Conservation (phyloP, 2,797 vertebrate genomes). For the Apogon talboti region DNA sequence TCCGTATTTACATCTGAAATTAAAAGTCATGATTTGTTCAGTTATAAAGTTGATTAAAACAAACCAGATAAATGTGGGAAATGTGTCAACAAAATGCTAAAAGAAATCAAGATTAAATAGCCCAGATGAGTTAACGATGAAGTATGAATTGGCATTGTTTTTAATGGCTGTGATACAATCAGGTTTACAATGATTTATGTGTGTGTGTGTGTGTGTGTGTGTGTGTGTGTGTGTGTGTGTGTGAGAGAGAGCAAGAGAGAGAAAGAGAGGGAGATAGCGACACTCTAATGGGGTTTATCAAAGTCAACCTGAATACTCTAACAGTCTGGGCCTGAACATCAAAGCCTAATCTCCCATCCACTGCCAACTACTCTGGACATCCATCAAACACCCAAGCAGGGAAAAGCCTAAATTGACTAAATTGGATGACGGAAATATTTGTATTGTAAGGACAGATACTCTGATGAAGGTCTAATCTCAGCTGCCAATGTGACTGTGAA, state of each 20-base stretch:
- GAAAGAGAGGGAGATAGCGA: slow-evolving; percentile 47
- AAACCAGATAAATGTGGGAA: background rate
- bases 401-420: slow-evolving; percentile 63
- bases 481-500: slow-evolving; percentile 38
- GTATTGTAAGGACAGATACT: slow-evolving; percentile 59
- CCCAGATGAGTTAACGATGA: too few relatives aligned
- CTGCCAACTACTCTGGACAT: slow-evolving; percentile 64
- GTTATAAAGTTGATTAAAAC: background rate
- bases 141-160: too few relatives aligned
- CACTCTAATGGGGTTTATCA: slow-evolving; percentile 76
- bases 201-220: slow-evolving; percentile 33
- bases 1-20: slow-evolving; percentile 8
- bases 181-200: too few relatives aligned
- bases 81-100: background rate
- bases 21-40: slow-evolving; percentile 18
- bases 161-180: too few relatives aligned
- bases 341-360: slow-evolving; percentile 67
- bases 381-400: slow-evolving; percentile 61
- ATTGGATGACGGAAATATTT: slow-evolving; percentile 66
- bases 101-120: too few relatives aligned
- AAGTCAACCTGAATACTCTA: slow-evolving; percentile 78
- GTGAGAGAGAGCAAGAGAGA: slow-evolving; percentile 20
- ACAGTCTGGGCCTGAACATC: slow-evolving; percentile 72
- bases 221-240: slow-evolving; percentile 12
- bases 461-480: slow-evolving; percentile 48